Conservation (phyloP, 2,888 invertebrate species). For the Cerceris ruficornis region DNA sequence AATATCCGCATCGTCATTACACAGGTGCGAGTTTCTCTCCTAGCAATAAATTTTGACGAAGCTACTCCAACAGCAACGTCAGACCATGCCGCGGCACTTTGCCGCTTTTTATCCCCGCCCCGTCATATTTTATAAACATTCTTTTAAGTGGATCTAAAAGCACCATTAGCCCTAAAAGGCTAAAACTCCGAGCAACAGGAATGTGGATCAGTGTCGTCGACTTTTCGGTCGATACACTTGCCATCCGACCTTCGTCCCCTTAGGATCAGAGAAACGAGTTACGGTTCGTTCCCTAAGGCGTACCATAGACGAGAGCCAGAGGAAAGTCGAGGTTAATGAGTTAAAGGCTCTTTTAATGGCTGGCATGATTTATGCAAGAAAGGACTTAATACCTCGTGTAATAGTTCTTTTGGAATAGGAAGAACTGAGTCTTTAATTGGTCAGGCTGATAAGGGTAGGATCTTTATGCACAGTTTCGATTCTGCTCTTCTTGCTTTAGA, state of each 20-base stretch:
- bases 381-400: slow-evolving; percentile 31
- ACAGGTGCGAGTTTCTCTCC: background rate
- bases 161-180: slow-evolving; percentile 59
- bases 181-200: slow-evolving; percentile 13
- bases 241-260: slow-evolving; percentile 27
- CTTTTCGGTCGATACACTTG: slow-evolving; percentile 41
- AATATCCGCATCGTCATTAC: background rate
- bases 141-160: slow-evolving; percentile 50
- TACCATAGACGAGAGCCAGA: background rate
- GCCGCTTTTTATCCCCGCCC: slow-evolving; percentile 14
- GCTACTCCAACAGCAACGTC: background rate
- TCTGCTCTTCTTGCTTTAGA: no score
- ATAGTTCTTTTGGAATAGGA: background rate
- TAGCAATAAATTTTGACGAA: background rate
- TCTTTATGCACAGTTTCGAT: no score
- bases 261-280: slow-evolving; percentile 20
- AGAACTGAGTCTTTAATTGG: no score
- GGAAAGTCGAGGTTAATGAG: background rate
- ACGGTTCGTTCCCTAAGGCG: background rate
- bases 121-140: slow-evolving; percentile 60
- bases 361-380: slow-evolving; percentile 38
- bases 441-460: no score
- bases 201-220: slow-evolving; percentile 44
- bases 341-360: slow-evolving; percentile 14
- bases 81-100: background rate